Evolutionary conservation across 1,140 invertebrate species (phyloP).

Genomic region (Littorina saxatilis): DNA sequence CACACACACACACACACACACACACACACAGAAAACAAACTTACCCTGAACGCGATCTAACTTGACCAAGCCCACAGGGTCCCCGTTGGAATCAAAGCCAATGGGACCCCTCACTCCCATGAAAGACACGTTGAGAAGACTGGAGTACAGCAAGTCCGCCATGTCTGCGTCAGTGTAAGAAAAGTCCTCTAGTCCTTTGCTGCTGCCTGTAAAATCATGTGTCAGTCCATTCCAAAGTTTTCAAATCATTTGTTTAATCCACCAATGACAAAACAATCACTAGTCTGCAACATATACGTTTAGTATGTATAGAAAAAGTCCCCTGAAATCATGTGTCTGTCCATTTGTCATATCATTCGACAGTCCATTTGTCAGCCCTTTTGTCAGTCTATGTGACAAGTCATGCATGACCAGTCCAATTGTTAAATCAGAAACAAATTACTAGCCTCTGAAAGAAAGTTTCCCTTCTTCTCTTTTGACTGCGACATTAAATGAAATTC

Average conservation of each 20-base stretch:
- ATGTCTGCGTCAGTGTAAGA: slow-evolving; percentile 37
- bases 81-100: slow-evolving; percentile 37
- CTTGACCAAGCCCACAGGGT: not conserved
- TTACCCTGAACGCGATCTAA: slow-evolving; percentile 32
- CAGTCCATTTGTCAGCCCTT: too few species aligned
- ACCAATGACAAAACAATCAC: not conserved
- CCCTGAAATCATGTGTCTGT: too few species aligned
- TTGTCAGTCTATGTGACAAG: too few species aligned
- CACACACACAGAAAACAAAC: not conserved
- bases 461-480: too few species aligned
- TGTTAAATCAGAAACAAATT: too few species aligned
- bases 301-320: too few species aligned
- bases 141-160: slow-evolving; percentile 19
- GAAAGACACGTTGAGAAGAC: slow-evolving; percentile 34
- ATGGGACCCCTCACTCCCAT: slow-evolving; percentile 30
- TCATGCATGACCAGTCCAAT: too few species aligned
- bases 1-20: slow-evolving; percentile 9
- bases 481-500: too few species aligned
- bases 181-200: slow-evolving; percentile 39
- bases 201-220: slow-evolving; percentile 29
- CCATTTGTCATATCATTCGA: too few species aligned
- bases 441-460: too few species aligned
- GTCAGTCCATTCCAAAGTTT: too few species aligned
- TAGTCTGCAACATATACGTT: too few species aligned
- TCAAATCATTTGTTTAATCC: not conserved